Base-by-base conservation (phyloP, 1,140 invertebrate genomes). In the Antheraea pernyi region DNA sequence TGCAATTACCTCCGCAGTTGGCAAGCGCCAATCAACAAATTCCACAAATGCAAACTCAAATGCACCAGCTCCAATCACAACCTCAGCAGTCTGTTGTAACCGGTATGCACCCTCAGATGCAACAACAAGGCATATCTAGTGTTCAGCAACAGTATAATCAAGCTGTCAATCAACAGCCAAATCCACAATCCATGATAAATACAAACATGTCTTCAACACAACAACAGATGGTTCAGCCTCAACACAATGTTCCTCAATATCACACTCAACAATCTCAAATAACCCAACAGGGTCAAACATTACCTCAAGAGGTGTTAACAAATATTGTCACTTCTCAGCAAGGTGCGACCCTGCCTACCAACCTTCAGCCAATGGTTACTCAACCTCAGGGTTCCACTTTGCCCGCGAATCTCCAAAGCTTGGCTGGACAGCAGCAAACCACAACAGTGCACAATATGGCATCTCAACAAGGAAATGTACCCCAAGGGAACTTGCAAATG, bases 401-500 rank as follows among this genome's bases (percentile, higher is more conserved):
- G 72, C 94, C 94, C 9, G 88, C 93, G 10, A 95, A 93, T 91
- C 85, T 95, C 69, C 94, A 94, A 76, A 86, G 87, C n/a, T 78
- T 93, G 63, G 76, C 77, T 36, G 89, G 89, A 74, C 92, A 93
- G 11, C 94, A 91, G 70, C 89, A 90, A 69, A 89, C 89, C 67
- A 82, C 93, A 39, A 77, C 78, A 9, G 91, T 93, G 59, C 91
- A 93, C 64, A 75, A 84, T 37, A 92, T 92, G 79, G 82, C 86
- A 66, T 81, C 92, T 46, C 93, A 94, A 65, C 90, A 94, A 66
- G 93, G 93, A 70, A 94, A 89, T 75, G 93, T 94, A 81, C 90
- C 94, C 7, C 94, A 94, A 82, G 93, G 93, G 67, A 92, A 93
- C 73, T 93, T 95, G 71, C 93, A 94, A 69, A 91, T 94, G 83